A percentile compares a stretch with the other conserved stretches of the same genome.
Evolutionary conservation across 2,888 invertebrate genomes (phyloP).

Genomic region (Tinea trinotella): DNA sequence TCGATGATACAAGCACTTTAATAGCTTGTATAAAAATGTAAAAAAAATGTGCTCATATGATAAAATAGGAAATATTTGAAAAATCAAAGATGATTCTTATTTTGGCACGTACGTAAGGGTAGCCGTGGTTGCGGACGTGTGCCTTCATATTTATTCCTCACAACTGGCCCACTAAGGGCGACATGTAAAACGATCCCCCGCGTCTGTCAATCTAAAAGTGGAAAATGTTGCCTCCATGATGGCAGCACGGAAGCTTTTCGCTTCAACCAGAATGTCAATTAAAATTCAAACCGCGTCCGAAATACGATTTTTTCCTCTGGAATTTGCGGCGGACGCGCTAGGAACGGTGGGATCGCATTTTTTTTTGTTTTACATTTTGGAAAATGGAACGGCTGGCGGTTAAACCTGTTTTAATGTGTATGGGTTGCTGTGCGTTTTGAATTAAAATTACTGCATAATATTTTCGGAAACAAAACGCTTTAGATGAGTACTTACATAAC

Average conservation of each 20-base stretch:
- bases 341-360: conserved; percentile 68
- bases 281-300: conserved; percentile 73
- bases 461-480: too few relatives aligned
- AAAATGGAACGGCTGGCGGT: conserved; percentile 67
- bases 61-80: too few relatives aligned
- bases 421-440: conserved; percentile 66
- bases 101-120: conserved; percentile 10
- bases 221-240: conserved; percentile 50
- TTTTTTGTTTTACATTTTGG: conserved; percentile 65
- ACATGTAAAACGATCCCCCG: conserved; percentile 32
- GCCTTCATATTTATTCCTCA: conserved; percentile 44
- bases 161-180: conserved; percentile 9
- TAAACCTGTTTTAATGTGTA: conserved; percentile 71
- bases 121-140: conserved; percentile 36
- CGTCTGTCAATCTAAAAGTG: conserved; percentile 32
- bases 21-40: too few relatives aligned
- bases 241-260: conserved; percentile 35
- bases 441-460: conserved; percentile 34
- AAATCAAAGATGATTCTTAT: conserved; percentile 1
- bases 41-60: too few relatives aligned
- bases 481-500: too few relatives aligned
- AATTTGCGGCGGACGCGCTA: conserved; percentile 65
- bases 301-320: conserved; percentile 72
- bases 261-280: conserved; percentile 64
- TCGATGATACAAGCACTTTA: too few relatives aligned